These are phyloP conservation scores for Xestoiulus laeticollis DNA, from an alignment of 2,888 invertebrate species.

Conservation along the genomic window DNA sequence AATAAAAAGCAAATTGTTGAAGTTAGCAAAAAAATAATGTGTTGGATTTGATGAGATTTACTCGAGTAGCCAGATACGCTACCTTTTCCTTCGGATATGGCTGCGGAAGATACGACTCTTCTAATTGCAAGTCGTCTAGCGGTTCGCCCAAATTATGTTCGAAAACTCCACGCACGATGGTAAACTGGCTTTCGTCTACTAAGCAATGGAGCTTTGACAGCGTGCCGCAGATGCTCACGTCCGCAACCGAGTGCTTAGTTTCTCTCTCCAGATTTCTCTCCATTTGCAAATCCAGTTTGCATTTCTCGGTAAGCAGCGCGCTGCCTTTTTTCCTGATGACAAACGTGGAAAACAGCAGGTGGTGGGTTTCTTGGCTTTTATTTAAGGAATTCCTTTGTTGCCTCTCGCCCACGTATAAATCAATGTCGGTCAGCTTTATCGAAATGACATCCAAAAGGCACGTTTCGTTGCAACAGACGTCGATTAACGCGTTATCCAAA, in stretches of 20 bases:
- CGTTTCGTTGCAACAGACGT: constrained; percentile 54
- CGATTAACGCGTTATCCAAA: constrained; percentile 66
- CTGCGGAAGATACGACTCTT: not conserved
- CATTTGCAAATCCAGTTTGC: constrained; percentile 80
- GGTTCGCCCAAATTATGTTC: constrained; percentile 89
- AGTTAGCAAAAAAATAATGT: too few species aligned
- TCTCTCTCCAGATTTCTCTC: constrained; percentile 81
- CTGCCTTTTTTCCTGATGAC: constrained; percentile 60
- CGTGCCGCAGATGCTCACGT: constrained; percentile 84
- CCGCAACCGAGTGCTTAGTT: constrained; percentile 72
- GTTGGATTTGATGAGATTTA: too few species aligned
- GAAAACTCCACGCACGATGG: constrained; percentile 84
- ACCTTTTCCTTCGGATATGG: not conserved
- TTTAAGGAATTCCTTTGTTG: constrained; percentile 57
- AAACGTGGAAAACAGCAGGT: constrained; percentile 62
- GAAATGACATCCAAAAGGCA: constrained; percentile 79
- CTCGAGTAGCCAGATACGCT: not conserved
- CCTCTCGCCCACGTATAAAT: constrained; percentile 75
- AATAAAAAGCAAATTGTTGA: constrained; percentile 52
- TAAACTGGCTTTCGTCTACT: constrained; percentile 85
- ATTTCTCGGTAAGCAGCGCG: constrained; percentile 80
- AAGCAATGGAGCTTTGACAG: constrained; percentile 85
- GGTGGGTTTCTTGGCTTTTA: constrained; percentile 57
- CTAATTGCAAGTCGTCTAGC: constrained; percentile 71
- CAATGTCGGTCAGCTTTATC: constrained; percentile 79